phyloP scores from a whole-genome alignment of 1,140 invertebrate species.

The Zaprionus lachaisei region DNA sequence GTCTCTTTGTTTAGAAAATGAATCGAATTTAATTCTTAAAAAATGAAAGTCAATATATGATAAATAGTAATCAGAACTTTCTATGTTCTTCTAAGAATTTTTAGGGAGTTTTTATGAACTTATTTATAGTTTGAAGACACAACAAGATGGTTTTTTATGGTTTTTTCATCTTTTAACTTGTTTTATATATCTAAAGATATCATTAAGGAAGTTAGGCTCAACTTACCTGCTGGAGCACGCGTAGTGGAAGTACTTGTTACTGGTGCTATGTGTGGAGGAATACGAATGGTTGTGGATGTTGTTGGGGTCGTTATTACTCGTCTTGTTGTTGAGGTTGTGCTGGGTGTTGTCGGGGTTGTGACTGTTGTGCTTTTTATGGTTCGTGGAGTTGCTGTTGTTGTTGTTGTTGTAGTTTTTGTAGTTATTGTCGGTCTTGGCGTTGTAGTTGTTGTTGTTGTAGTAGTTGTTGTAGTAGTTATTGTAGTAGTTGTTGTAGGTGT shows the following conservation, averaged over 20 bases:
- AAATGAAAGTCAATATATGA: too few relatives aligned
- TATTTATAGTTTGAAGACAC: neutral
- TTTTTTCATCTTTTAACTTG: too few relatives aligned
- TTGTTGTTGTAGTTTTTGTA: conserved; percentile 1
- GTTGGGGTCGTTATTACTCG: conserved; percentile 18
- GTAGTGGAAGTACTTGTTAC: conserved; percentile 11
- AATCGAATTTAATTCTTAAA: neutral
- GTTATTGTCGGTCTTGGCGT: conserved; percentile 13
- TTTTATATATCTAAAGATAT: neutral
- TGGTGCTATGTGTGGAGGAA: neutral
- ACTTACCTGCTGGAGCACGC: conserved; percentile 5
- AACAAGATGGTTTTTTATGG: neutral
- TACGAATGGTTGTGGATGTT: neutral
- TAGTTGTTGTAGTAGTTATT: conserved; percentile 8
- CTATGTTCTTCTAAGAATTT: neutral
- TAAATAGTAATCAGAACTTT: too few relatives aligned
- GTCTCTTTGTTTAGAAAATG: too few relatives aligned
- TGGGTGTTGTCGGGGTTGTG: neutral
- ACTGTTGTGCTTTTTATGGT: conserved; percentile 15
- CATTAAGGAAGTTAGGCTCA: neutral
- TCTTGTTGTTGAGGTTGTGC: conserved; percentile 18
- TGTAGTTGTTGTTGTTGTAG: neutral
- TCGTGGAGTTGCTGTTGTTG: conserved; percentile 9
- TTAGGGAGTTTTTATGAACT: neutral
- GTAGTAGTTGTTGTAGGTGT: conserved; percentile 14